These are phyloP conservation scores for Gari tellinella DNA, from an alignment of 2,888 invertebrate species.

Conservation along the genomic window DNA sequence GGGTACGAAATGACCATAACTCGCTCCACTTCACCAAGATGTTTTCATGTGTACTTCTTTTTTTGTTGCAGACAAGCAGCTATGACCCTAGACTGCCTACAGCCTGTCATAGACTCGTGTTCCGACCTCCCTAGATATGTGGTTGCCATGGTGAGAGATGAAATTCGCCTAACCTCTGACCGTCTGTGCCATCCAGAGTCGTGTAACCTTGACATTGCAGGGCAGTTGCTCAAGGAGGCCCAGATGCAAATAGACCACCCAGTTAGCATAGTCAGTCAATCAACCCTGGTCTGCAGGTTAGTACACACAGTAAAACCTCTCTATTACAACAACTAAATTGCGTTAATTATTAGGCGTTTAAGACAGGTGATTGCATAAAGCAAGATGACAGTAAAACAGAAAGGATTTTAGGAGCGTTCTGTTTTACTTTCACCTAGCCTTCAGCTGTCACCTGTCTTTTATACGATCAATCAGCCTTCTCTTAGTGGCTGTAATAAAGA, in stretches of 20 bases:
- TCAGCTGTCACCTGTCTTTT: too few species aligned
- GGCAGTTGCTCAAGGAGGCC: conserved; percentile 33
- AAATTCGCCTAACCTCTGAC: conserved; percentile 45
- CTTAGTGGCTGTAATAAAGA: too few species aligned
- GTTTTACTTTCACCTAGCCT: too few species aligned
- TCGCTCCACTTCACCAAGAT: too few species aligned
- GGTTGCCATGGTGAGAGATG: conserved; percentile 38
- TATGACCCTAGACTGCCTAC: conserved; percentile 22
- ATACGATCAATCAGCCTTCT: too few species aligned
- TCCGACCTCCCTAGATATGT: conserved; percentile 37
- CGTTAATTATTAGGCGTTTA: too few species aligned
- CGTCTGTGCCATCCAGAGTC: conserved; percentile 29
- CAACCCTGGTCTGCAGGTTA: conserved; percentile 42
- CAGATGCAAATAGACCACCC: conserved; percentile 28
- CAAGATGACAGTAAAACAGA: too few species aligned
- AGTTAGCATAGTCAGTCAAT: conserved; percentile 30
- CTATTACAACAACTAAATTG: too few species aligned
- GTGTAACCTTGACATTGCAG: conserved; percentile 43
- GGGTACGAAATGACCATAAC: too few species aligned
- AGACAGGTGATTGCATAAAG: too few species aligned
- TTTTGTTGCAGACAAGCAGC: conserved; percentile 23
- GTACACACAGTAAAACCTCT: too few species aligned
- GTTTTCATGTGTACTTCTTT: neutral
- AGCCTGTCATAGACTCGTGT: conserved; percentile 20
- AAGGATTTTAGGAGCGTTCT: too few species aligned